Percentiles rank a stretch among this genome's conserved stretches.
Evolutionary conservation across 23 tunicate genomes (phyloP).

Genomic region (Clavelina lepadiformis): DNA sequence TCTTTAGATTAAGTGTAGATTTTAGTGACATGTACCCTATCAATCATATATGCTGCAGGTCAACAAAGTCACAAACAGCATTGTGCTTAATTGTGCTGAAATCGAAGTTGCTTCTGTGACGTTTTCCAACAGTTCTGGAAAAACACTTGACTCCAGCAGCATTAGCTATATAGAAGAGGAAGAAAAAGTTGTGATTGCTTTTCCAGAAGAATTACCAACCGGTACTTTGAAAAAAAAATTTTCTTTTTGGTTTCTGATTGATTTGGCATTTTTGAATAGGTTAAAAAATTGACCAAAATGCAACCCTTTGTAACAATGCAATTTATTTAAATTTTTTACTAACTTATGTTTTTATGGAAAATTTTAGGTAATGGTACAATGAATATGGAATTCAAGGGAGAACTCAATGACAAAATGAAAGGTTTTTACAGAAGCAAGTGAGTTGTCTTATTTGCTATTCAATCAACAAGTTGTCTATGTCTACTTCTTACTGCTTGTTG

Average conservation of each 20-base stretch:
- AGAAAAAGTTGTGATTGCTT: constrained; percentile 54
- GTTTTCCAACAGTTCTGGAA: constrained; percentile 12
- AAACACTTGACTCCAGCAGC: constrained; percentile 10
- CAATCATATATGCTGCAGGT: constrained; percentile 68
- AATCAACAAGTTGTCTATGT: too few relatives aligned
- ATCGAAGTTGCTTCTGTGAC: constrained; percentile 48
- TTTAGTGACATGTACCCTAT: too few relatives aligned
- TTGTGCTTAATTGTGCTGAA: constrained; percentile 71
- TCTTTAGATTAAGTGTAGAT: too few relatives aligned
- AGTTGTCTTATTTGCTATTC: constrained; percentile 8
- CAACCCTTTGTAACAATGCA: not conserved
- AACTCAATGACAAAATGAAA: constrained; percentile 91
- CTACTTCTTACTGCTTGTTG: too few relatives aligned
- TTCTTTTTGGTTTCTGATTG: constrained; percentile 5
- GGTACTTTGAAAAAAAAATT: constrained; percentile 16
- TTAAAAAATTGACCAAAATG: too few relatives aligned
- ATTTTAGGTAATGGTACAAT: constrained; percentile 44
- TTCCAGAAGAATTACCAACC: constrained; percentile 46
- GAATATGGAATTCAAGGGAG: constrained; percentile 65
- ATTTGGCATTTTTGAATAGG: not conserved
- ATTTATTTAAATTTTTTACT: not conserved
- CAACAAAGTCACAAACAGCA: constrained; percentile 36
- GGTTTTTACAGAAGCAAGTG: constrained; percentile 89
- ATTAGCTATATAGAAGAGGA: constrained; percentile 38
- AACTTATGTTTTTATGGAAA: not conserved